These are phyloP conservation scores for Charaxes varanes DNA, from an alignment of 1,140 invertebrate genomes.

Conservation along the genomic window DNA sequence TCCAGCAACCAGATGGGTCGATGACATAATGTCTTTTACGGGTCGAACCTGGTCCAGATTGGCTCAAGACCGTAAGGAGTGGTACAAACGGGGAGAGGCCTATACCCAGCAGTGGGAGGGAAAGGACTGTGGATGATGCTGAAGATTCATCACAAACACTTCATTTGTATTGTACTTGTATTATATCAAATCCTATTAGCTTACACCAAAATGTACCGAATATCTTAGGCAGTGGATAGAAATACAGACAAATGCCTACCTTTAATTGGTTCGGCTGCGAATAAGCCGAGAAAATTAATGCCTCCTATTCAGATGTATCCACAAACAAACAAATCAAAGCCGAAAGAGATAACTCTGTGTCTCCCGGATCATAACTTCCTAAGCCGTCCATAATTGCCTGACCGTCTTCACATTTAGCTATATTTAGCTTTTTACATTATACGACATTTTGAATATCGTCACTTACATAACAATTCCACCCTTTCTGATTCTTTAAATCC, in stretches of 20 bases:
- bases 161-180: not conserved
- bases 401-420: conserved; percentile 40
- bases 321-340: conserved; percentile 45
- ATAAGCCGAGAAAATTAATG: conserved; percentile 39
- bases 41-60: too few relatives aligned
- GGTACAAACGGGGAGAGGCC: too few relatives aligned
- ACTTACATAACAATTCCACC: too few relatives aligned
- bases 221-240: conserved; percentile 1
- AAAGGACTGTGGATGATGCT: too few relatives aligned
- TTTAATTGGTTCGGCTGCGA: conserved; percentile 5
- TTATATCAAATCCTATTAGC: not conserved
- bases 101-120: too few relatives aligned
- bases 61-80: too few relatives aligned
- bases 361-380: conserved; percentile 49
- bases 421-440: conserved; percentile 16
- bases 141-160: too few relatives aligned
- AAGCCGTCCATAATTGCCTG: conserved; percentile 50
- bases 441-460: conserved; percentile 1
- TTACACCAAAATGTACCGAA: not conserved
- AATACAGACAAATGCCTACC: conserved; percentile 2
- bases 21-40: too few relatives aligned
- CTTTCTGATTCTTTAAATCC: too few relatives aligned
- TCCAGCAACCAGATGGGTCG: too few relatives aligned
- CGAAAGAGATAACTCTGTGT: conserved; percentile 47
- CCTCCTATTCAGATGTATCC: conserved; percentile 33